Evolutionary conservation across 2,797 vertebrate genomes (phyloP).

Genomic region (Xenops minutus): DNA sequence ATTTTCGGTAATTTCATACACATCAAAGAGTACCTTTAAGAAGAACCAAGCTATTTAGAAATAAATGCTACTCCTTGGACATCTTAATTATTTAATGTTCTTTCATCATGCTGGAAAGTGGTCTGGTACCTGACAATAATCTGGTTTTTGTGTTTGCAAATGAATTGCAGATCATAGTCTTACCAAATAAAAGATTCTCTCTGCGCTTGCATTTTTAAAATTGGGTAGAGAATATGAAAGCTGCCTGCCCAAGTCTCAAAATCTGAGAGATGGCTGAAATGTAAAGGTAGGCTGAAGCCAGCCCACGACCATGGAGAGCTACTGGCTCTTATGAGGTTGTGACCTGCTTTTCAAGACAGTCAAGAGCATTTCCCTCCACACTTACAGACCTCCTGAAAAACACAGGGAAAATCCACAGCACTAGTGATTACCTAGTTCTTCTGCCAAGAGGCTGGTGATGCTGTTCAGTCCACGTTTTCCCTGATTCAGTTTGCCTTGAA

Average conservation of each 20-base stretch:
- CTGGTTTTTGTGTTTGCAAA: neutral
- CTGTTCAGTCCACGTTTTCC: neutral
- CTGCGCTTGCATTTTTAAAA: neutral
- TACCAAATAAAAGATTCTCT: neutral
- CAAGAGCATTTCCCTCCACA: neutral
- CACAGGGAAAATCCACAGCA: neutral
- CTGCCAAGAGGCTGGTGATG: neutral
- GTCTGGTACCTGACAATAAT: neutral
- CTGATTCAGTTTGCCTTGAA: neutral
- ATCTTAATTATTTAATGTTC: neutral
- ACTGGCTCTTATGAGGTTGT: neutral
- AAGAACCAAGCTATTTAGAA: neutral
- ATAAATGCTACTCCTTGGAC: neutral
- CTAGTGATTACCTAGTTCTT: neutral
- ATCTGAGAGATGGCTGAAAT: neutral
- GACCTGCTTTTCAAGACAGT: neutral
- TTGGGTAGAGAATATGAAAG: neutral
- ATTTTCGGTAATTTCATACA: neutral
- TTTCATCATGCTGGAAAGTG: neutral
- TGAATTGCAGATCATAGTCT: neutral
- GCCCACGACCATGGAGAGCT: rapidly evolving
- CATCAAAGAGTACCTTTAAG: neutral
- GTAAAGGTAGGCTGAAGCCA: neutral
- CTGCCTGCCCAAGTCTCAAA: neutral
- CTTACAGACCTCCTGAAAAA: neutral